A percentile compares a stretch with the other conserved stretches of the same genome.
Conservation (phyloP, 1,140 invertebrate species). For the Caenorhabditis elegans region DNA sequence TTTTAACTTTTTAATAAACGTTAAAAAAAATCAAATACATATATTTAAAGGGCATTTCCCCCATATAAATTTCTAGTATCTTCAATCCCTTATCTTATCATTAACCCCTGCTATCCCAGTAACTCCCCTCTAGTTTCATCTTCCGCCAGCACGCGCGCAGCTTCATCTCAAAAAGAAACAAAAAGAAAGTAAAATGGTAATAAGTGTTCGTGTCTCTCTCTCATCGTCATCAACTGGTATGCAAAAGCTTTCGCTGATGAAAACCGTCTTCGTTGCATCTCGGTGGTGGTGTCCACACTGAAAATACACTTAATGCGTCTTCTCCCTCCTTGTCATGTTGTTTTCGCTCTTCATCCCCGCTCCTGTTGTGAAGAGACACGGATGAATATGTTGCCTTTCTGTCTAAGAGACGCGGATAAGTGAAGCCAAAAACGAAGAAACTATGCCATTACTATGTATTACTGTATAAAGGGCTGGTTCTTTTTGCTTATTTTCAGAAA, state of each 20-base stretch:
- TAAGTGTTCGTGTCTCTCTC: neutral
- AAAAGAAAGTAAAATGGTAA: conserved; percentile 26
- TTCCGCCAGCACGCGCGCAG: neutral
- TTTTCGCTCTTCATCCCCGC: neutral
- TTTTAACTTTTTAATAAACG: no score
- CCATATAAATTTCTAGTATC: no score
- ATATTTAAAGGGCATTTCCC: no score
- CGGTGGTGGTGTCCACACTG: neutral
- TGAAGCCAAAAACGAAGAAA: conserved; percentile 7
- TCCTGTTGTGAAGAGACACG: no score
- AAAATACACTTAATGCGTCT: conserved; percentile 32
- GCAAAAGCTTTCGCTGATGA: conserved; percentile 15
- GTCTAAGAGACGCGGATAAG: conserved; percentile 12
- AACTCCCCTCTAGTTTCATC: no score
- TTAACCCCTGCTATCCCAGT: no score
- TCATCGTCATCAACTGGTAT: neutral
- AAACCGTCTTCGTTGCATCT: neutral
- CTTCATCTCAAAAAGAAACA: neutral
- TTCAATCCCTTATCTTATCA: no score
- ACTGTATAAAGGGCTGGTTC: neutral
- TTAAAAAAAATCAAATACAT: no score
- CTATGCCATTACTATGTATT: conserved; percentile 1
- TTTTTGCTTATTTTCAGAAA: neutral
- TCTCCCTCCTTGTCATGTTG: neutral
- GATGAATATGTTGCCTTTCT: conserved; percentile 20